Conservation (phyloP, 2,113 vertebrate genomes). For the Tylochromis polylepis region DNA sequence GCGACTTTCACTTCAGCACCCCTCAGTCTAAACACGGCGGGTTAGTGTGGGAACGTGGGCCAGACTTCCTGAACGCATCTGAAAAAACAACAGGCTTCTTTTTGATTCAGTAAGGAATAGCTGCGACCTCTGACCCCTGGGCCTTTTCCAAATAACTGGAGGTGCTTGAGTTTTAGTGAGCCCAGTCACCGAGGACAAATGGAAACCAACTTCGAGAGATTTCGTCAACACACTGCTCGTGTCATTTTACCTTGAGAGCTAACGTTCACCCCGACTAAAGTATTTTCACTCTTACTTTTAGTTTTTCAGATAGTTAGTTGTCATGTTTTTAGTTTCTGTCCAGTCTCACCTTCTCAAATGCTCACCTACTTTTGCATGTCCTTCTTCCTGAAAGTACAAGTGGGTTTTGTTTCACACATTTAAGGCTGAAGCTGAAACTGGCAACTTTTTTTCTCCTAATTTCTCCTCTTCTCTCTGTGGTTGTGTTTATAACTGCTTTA, state of each 20-base stretch:
- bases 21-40: not conserved
- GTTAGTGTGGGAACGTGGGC: not conserved
- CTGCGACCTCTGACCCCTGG: not conserved
- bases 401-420: slow-evolving; percentile 15
- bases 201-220: not conserved
- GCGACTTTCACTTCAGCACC: not conserved
- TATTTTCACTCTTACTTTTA: not conserved
- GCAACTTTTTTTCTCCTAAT: not conserved
- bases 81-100: not conserved
- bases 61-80: not conserved
- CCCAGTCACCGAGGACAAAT: not conserved
- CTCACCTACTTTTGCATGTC: not conserved
- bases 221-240: not conserved
- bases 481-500: slow-evolving; percentile 42
- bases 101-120: not conserved
- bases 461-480: not conserved
- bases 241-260: not conserved
- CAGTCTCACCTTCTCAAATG: not conserved
- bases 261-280: not conserved
- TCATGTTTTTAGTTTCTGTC: not conserved
- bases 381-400: not conserved
- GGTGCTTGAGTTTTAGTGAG: not conserved
- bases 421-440: not conserved
- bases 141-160: not conserved
- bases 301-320: not conserved